Base-by-base conservation (phyloP, 2,113 vertebrate species). In the Clinocottus analis region DNA sequence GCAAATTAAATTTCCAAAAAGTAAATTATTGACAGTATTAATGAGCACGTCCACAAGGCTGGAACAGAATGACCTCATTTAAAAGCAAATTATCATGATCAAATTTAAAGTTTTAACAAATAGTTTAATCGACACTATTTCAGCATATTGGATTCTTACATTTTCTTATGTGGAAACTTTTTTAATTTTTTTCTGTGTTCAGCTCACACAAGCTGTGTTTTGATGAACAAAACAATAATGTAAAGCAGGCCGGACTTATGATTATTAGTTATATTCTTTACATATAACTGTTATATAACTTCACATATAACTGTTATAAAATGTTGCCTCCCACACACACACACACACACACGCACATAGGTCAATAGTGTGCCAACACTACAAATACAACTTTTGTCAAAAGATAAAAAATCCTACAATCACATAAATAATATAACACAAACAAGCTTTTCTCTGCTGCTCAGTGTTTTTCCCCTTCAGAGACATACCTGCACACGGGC, bases 401-500 rank as follows among this genome's bases (percentile, higher is more conserved):
- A 12, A 23, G 3, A 9, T 12, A 12, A 39, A 12, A 41, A 41
- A 41, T 13, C 45, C 17, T 49, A 7, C 47, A 49, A 49, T 21
- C 21, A 49, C 47, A 49, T 9, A 25, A 10, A 53, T 23, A 55
- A 11, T 53, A 53, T n/a, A n/a, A n/a, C n/a, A n/a, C n/a, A n/a
- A n/a, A n/a, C n/a, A n/a, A n/a, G n/a, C n/a, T n/a, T n/a, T n/a
- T n/a, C n/a, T 53, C 4, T 23, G 3, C 39, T 58, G 13, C 2
- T 1, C 31, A 31, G 17, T 65, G 68, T 19, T 27, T 19, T 27
- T 43, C 17, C 2, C 10, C 2, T 16, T 16, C 1, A 4, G 4
- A 19, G 10, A 12, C 65, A 17, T 94, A 99, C 98, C 97, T 99
- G 98, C 23, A 99, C 98, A 29, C 98, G 96, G 75, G 98, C 97